Evolutionary conservation across 2,888 invertebrate species (phyloP), one percentile per base, ranked within the genome.

Genomic region (Dusona sp.): DNA sequence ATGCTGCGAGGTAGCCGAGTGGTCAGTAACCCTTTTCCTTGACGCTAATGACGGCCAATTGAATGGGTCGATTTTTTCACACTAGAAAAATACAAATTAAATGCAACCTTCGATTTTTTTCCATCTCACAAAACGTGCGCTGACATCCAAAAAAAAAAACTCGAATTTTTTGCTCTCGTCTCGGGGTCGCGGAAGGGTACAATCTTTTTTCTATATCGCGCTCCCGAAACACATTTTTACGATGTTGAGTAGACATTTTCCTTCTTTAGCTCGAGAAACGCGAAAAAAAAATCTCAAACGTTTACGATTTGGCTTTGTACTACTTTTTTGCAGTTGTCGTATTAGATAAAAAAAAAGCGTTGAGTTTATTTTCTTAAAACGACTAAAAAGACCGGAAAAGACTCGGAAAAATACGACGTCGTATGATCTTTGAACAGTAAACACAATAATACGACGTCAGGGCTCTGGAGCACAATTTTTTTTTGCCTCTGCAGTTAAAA

Each of bases 31-130:
- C 85, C 85, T 75, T 79, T 81, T 87, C 82, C 78, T 85, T 83
- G 81, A 77, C 77, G 80, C 84, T 85, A 88, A 87, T 85, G 81
- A 68, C 86, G 84, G 90, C 74, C 89, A 88, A 88, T 90, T 88
- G 87, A 88, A 65, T 65, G 85, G 89, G 87, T 85, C 85, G 79
- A 88, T 87, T 88, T 88, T 90, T 89, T 78, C 65, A 29, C 64
- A 22, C 74, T 33, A 65, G 65, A 33, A 74, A 74, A 87, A 68
- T 79, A 70, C 68, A 82, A 45, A 82, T 64, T 75, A 61, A 33
- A 74, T 42, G 68, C 29, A 79, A 68, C 68, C 74, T 74, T 79
- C 70, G 48, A 77, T 78, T 88, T 81, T 83, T 70, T 78, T 65
- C n/a, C 38, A 79, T 68, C 64, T 61, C 36, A 29, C 65, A 25